phyloP scores from a whole-genome alignment of 2,888 invertebrate species.

The Campaea margaritaria region DNA sequence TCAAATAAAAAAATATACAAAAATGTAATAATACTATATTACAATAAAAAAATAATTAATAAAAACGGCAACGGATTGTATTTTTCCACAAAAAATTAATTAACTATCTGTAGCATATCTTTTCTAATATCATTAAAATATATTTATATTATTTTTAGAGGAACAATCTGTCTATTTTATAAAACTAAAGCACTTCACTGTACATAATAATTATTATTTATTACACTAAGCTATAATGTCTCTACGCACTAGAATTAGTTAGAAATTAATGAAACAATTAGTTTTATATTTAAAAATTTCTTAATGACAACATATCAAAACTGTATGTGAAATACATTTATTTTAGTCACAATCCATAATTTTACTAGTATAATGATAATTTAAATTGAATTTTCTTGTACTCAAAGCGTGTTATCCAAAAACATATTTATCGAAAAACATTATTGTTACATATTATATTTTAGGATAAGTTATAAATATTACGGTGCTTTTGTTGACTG shows the following conservation, averaged over 20 bases:
- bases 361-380: no score
- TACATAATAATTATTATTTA: slow-evolving; percentile 14
- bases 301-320: neutral
- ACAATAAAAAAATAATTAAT: no score
- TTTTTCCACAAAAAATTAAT: slow-evolving; percentile 6
- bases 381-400: no score
- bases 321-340: no score
- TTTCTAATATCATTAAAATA: slow-evolving; percentile 11
- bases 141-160: slow-evolving; percentile 6
- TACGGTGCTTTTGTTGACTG: slow-evolving; percentile 66
- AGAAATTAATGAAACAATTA: neutral
- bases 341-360: no score
- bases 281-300: neutral
- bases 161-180: slow-evolving; percentile 1
- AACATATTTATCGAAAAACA: no score
- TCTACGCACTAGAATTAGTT: slow-evolving; percentile 26
- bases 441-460: neutral
- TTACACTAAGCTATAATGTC: slow-evolving; percentile 19
- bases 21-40: no score
- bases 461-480: slow-evolving; percentile 44
- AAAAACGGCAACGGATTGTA: slow-evolving; percentile 1
- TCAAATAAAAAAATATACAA: no score
- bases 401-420: no score
- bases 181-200: slow-evolving; percentile 16
- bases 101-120: slow-evolving; percentile 27